These are phyloP conservation scores for Pristionchus mayeri DNA, from an alignment of 2,888 invertebrate genomes.

Conservation along the genomic window DNA sequence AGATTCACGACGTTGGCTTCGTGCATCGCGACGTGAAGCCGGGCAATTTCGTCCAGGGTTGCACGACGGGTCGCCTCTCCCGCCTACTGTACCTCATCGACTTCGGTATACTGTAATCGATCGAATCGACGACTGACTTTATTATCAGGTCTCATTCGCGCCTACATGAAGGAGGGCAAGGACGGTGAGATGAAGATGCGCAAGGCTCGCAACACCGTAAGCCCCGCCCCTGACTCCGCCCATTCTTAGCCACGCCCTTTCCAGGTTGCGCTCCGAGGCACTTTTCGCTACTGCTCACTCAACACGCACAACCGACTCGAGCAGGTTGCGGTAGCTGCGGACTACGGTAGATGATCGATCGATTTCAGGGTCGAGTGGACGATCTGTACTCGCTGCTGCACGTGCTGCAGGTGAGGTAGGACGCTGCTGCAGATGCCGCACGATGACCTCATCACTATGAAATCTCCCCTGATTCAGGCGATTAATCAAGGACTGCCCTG, in stretches of 20 bases:
- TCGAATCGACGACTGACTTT: background rate
- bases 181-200: slow-evolving; percentile 43
- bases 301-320: slow-evolving; percentile 51
- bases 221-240: background rate
- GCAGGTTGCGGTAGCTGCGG: slow-evolving; percentile 44
- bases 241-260: background rate
- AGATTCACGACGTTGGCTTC: slow-evolving; percentile 48
- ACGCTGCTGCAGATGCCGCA: too few species aligned
- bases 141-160: slow-evolving; percentile 33
- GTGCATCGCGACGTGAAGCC: slow-evolving; percentile 48
- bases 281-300: slow-evolving; percentile 51
- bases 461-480: background rate
- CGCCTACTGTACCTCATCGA: slow-evolving; percentile 42
- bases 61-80: slow-evolving; percentile 5
- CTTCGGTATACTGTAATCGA: slow-evolving; percentile 27
- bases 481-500: slow-evolving; percentile 47
- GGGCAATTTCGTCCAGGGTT: slow-evolving; percentile 43
- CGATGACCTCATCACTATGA: background rate
- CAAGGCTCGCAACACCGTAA: slow-evolving; percentile 49
- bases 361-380: slow-evolving; percentile 41
- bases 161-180: slow-evolving; percentile 21
- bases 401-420: slow-evolving; percentile 48
- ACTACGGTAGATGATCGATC: slow-evolving; percentile 27
- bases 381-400: slow-evolving; percentile 49
- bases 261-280: slow-evolving; percentile 50